A percentile compares a stretch with the other conserved stretches of the same genome.
Conservation (phyloP, 2,888 invertebrate species). For the Limnephilus rhombicus region DNA sequence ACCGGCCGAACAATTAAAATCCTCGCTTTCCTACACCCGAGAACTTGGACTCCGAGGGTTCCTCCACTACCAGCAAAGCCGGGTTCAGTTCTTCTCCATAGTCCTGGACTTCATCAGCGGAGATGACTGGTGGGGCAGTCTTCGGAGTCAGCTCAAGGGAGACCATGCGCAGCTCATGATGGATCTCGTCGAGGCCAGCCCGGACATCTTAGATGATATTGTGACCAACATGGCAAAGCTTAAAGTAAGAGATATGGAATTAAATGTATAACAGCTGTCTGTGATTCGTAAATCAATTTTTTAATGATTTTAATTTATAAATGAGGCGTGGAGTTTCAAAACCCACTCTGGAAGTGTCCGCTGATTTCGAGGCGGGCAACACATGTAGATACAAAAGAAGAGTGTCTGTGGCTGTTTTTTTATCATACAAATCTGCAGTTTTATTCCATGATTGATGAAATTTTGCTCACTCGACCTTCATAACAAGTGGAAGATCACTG, state of each 20-base stretch:
- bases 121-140: conserved; percentile 73
- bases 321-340: too few relatives aligned
- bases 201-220: conserved; percentile 72
- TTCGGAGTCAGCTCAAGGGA: conserved; percentile 71
- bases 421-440: too few relatives aligned
- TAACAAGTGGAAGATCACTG: too few relatives aligned
- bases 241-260: conserved; percentile 71
- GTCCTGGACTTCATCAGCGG: conserved; percentile 72
- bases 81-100: conserved; percentile 71
- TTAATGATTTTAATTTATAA: neutral
- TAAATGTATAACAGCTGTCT: neutral
- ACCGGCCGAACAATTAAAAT: conserved; percentile 69
- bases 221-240: conserved; percentile 73
- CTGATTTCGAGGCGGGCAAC: too few relatives aligned
- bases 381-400: too few relatives aligned
- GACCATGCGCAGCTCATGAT: conserved; percentile 71
- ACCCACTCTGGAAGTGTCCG: too few relatives aligned
- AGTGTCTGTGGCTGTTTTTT: too few relatives aligned
- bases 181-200: conserved; percentile 71
- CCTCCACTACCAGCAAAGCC: conserved; percentile 73
- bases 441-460: too few relatives aligned
- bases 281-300: neutral
- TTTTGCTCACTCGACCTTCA: too few relatives aligned
- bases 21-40: conserved; percentile 71
- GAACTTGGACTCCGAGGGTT: conserved; percentile 73